Base-by-base conservation (phyloP, 2,888 invertebrate genomes). In the Carabus problematicus region DNA sequence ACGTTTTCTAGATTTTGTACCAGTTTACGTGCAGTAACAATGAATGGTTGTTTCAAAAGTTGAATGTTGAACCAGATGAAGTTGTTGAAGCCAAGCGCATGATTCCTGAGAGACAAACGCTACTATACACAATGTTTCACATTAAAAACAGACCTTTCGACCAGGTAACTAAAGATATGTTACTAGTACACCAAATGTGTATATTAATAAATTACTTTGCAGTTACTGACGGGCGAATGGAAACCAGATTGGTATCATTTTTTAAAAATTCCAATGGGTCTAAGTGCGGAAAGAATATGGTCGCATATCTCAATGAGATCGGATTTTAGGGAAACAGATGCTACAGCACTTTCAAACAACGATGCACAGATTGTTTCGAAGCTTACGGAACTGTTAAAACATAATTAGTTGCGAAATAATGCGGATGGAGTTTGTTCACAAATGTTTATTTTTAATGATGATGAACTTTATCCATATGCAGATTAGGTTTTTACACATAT, bases 101-200 rank as follows among this genome's bases (percentile, higher is more conserved):
- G 8, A 70, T 73, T 29, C 78, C 81, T 71, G 75, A 75, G 11
- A 76, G 79, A 47, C 83, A 85, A 0, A 86, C 88, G 0, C 81
- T 93, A 9, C 80, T 92, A 0, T 88, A 91, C 76, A 87, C 88
- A 7, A 93, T 93, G 92, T 94, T 93, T 76, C 91, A 91, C 76
- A 92, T 93, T 70, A 92, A 91, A 9, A 84, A 88, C 71, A 83
- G 84, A 14, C 87, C 89, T 0, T 93, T 93, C 77, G 93, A 94
- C 82, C 91, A 92, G 86, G 91, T 91, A 75, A 43, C 67, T 61
- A 63, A 49, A 55, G 1, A 45, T 8, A 8, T 42, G 9, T 42
- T 8, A 42, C 42, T 4, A 11, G 54, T 14, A 18, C 1, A 18
- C 3, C 4, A 3, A 2, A 8, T 18, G 8, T 14, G 8, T 8